Evolutionary conservation across 2,888 invertebrate genomes (phyloP).

Genomic region (Drosophila mimica): DNA sequence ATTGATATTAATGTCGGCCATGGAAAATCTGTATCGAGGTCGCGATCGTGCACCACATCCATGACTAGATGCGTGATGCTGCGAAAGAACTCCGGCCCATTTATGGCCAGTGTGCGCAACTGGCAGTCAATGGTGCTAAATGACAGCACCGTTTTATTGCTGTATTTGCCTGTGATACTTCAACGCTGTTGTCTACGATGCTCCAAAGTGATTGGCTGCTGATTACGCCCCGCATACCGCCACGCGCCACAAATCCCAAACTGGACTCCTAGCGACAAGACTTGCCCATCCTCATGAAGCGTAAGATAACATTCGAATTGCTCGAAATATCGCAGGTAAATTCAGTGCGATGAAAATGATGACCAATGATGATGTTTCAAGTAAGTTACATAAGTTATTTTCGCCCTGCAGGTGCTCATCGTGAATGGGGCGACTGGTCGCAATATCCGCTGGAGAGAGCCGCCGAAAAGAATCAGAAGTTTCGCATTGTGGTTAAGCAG

Average conservation of each 20-base stretch:
- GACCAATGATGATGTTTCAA: not conserved
- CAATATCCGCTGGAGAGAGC: conserved; percentile 94
- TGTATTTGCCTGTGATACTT: conserved; percentile 69
- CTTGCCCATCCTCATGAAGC: conserved; percentile 75
- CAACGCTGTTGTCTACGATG: too few species aligned
- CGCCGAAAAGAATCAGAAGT: conserved; percentile 87
- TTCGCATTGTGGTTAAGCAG: conserved; percentile 96
- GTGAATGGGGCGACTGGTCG: conserved; percentile 96
- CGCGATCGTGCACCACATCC: conserved; percentile 98
- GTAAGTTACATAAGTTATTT: not conserved
- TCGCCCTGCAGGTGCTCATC: conserved; percentile 87
- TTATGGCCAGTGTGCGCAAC: conserved; percentile 93
- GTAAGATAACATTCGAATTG: conserved; percentile 56
- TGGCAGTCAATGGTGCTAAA: conserved; percentile 84
- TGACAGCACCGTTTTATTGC: conserved; percentile 75
- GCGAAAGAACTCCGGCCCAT: conserved; percentile 85
- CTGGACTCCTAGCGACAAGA: conserved; percentile 61
- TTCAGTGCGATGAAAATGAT: not conserved
- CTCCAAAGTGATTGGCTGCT: conserved; percentile 37
- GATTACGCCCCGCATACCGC: conserved; percentile 66
- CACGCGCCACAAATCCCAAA: conserved; percentile 20
- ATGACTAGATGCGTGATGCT: conserved; percentile 92
- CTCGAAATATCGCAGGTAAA: conserved; percentile 72
- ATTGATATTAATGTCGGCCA: conserved; percentile 96
- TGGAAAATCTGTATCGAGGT: conserved; percentile 96